A percentile compares a stretch with the other conserved stretches of the same genome.
These are phyloP conservation scores for Ophioderma brevispina DNA, from an alignment of 35 echinoderm and acorn worm genomes.

Conservation along the genomic window DNA sequence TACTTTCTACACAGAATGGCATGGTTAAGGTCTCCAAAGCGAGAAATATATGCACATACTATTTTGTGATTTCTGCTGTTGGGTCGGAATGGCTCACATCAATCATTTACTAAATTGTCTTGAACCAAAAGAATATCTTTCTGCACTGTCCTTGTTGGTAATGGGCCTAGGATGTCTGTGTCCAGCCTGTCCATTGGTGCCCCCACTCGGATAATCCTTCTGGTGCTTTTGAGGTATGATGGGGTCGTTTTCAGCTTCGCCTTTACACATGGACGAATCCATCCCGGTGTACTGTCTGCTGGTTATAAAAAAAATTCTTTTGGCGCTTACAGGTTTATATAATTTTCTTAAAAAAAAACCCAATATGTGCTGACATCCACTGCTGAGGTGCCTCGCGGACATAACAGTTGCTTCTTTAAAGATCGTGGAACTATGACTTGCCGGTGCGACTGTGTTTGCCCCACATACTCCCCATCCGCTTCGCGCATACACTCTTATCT, in stretches of 20 bases:
- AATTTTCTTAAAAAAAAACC: conserved; percentile 16
- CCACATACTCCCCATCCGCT: too few species aligned
- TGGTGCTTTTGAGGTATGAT: background rate
- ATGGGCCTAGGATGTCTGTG: conserved; percentile 65
- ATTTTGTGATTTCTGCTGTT: conserved; percentile 35
- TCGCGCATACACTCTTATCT: background rate
- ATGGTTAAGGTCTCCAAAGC: conserved; percentile 42
- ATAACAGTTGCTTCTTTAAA: background rate
- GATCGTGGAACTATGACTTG: background rate
- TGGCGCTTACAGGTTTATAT: background rate
- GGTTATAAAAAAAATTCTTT: background rate
- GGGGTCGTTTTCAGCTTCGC: conserved; percentile 16
- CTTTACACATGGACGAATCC: background rate
- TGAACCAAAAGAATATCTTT: conserved; percentile 37
- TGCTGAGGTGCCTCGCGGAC: background rate
- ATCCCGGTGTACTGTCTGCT: background rate
- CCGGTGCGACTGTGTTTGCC: background rate
- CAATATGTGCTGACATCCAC: conserved; percentile 24
- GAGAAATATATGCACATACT: conserved; percentile 45
- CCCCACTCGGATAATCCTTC: background rate
- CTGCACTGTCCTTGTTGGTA: conserved; percentile 38
- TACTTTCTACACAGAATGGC: conserved; percentile 63
- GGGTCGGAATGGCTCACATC: conserved; percentile 77
- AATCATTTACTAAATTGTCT: conserved; percentile 70
- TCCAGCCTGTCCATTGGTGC: conserved; percentile 69